A percentile compares a stretch with the other conserved stretches of the same genome.
Conservation (phyloP, 53 echinoderm and acorn worm genomes). For the Crossaster papposus region DNA sequence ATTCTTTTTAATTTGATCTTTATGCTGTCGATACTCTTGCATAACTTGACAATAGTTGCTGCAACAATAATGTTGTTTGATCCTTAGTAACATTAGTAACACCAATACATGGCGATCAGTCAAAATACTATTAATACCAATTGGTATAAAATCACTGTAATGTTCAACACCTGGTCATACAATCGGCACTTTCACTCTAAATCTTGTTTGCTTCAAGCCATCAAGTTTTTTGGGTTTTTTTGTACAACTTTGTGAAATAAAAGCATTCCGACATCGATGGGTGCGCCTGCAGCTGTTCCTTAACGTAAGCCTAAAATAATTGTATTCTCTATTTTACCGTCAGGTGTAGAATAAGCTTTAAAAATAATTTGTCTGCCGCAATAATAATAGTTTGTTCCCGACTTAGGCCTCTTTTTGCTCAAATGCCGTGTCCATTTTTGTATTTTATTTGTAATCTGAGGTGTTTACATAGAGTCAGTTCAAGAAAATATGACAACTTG, state of each 20-base stretch:
- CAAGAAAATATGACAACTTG: slow-evolving; percentile 42
- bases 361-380: not conserved
- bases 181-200: not conserved
- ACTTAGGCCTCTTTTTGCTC: not conserved
- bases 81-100: too few species aligned
- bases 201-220: not conserved
- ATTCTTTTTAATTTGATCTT: too few species aligned
- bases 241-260: not conserved
- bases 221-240: not conserved
- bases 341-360: slow-evolving; percentile 8
- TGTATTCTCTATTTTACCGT: not conserved
- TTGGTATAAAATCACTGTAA: not conserved
- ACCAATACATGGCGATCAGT: too few species aligned
- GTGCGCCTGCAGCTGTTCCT: not conserved
- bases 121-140: too few species aligned
- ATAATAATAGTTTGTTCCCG: not conserved
- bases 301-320: not conserved
- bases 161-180: not conserved
- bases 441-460: not conserved
- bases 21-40: too few species aligned
- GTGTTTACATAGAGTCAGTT: slow-evolving; percentile 14
- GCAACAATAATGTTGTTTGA: too few species aligned
- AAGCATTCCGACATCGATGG: slow-evolving; percentile 6
- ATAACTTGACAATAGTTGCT: too few species aligned
- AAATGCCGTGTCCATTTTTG: not conserved